Evolutionary conservation across 2,888 invertebrate species (phyloP), one percentile per base, ranked within the genome.

Genomic region (Morpho helenor): DNA sequence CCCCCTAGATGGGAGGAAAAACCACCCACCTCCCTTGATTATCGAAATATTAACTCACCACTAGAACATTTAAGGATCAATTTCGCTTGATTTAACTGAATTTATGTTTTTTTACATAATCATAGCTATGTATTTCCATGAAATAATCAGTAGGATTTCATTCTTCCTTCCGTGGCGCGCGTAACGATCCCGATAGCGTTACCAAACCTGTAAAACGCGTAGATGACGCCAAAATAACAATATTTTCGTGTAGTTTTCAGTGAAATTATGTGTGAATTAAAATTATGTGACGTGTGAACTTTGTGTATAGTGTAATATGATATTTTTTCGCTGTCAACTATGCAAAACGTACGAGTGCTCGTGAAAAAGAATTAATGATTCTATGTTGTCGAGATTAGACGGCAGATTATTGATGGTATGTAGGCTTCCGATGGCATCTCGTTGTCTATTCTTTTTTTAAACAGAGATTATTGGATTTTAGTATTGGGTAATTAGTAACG

Each of bases 121-220:
- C 77, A 73, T 75, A 72, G 74, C 73, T 76, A 78, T 71, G 67
- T 71, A 67, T 67, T 64, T 61, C 72, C 72, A 81, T 85, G 79
- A 84, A 88, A 87, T 87, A 87, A 87, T 87, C 88, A 88, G 88
- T 87, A 84, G 75, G 71, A 10, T 70, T 71, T 69, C 74, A 64
- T 67, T 68, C 63, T 61, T 62, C 62, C 64, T 49, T n/a, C 56
- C 42, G 60, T 51, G 49, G 62, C 52, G 45, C 54, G 56, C 60
- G 60, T 60, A 56, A 50, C 56, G 55, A 9, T 31, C 42, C 55
- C 47, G 23, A 53, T 57, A 23, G 50, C 54, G 48, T 49, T 55
- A 52, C 40, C 16, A 52, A 57, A 39, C 49, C 31, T 44, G n/a
- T 47, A 46, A 55, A 57, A 51, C 53, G 50, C 50, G 51, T 43